Evolutionary conservation across 2,888 invertebrate species (phyloP).

Genomic region (Polyommatus icarus): DNA sequence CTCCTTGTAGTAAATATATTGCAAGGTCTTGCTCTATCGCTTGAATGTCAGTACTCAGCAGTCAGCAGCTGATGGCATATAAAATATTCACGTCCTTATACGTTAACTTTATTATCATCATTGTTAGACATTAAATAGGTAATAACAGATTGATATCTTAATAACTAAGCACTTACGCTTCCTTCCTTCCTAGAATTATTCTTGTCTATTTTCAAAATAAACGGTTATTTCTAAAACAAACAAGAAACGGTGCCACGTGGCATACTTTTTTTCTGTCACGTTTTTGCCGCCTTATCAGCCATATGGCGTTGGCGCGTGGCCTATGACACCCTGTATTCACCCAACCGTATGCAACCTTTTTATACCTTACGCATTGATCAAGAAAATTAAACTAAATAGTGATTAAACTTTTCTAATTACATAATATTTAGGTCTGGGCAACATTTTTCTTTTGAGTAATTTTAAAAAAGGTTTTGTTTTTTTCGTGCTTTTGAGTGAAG

Average conservation of each 20-base stretch:
- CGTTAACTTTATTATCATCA: not conserved
- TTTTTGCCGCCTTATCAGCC: slow-evolving; percentile 54
- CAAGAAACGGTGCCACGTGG: slow-evolving; percentile 54
- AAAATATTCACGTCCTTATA: not conserved
- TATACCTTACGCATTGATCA: slow-evolving; percentile 43
- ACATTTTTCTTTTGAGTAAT: not conserved
- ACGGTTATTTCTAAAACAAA: slow-evolving; percentile 51
- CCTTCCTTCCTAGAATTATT: not conserved
- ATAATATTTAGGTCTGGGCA: not conserved
- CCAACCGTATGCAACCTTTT: slow-evolving; percentile 26
- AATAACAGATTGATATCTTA: not conserved
- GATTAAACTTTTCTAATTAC: slow-evolving; percentile 23
- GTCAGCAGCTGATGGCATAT: not conserved
- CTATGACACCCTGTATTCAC: slow-evolving; percentile 35
- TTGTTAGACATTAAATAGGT: not conserved
- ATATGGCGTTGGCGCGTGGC: slow-evolving; percentile 74
- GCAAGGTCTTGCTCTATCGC: slow-evolving; percentile 4
- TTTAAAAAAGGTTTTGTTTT: too few relatives aligned
- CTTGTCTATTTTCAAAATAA: not conserved
- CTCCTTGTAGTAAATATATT: not conserved
- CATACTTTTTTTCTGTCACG: slow-evolving; percentile 50
- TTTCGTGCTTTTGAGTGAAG: too few relatives aligned
- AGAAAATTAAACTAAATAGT: slow-evolving; percentile 39
- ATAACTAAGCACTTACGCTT: not conserved
- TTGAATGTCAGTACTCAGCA: not conserved